Evolutionary conservation across 1,140 invertebrate species (phyloP).

Genomic region (Caerostris darwini): DNA sequence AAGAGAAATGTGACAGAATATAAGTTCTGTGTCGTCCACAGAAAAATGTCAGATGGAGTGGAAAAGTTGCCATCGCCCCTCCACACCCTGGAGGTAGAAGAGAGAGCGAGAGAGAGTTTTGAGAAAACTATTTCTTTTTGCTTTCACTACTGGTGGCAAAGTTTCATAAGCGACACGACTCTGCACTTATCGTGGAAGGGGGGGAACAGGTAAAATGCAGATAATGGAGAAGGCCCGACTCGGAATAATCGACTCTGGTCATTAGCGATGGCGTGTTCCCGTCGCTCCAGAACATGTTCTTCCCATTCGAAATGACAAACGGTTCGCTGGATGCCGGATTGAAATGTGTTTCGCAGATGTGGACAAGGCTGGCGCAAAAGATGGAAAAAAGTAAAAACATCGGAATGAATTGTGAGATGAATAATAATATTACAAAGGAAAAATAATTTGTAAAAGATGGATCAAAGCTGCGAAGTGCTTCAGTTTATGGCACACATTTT

Average conservation of each 20-base stretch:
- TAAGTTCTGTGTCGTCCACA: slow-evolving; percentile 13
- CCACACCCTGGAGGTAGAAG: not conserved
- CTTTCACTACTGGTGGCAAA: not conserved
- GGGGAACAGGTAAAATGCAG: slow-evolving; percentile 27
- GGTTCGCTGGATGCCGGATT: not conserved
- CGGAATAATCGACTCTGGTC: slow-evolving; percentile 26
- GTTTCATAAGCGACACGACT: slow-evolving; percentile 24
- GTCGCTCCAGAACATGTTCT: not conserved
- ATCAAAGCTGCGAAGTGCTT: too few species aligned
- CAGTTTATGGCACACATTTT: too few species aligned
- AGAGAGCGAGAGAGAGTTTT: slow-evolving; percentile 16
- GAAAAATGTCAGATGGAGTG: slow-evolving; percentile 25
- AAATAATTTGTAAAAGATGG: not conserved
- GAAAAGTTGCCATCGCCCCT: not conserved
- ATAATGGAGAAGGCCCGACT: not conserved
- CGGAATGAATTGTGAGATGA: not conserved
- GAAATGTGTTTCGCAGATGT: not conserved
- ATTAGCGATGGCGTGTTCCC: slow-evolving; percentile 20
- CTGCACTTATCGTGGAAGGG: not conserved
- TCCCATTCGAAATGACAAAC: slow-evolving; percentile 27
- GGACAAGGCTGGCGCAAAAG: too few species aligned
- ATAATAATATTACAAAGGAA: not conserved
- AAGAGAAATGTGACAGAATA: slow-evolving; percentile 31
- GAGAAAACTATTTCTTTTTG: slow-evolving; percentile 2
- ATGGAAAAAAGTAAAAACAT: not conserved